phyloP scores from a whole-genome alignment of 2,113 vertebrate species.

The Ageneiosus marmoratus region DNA sequence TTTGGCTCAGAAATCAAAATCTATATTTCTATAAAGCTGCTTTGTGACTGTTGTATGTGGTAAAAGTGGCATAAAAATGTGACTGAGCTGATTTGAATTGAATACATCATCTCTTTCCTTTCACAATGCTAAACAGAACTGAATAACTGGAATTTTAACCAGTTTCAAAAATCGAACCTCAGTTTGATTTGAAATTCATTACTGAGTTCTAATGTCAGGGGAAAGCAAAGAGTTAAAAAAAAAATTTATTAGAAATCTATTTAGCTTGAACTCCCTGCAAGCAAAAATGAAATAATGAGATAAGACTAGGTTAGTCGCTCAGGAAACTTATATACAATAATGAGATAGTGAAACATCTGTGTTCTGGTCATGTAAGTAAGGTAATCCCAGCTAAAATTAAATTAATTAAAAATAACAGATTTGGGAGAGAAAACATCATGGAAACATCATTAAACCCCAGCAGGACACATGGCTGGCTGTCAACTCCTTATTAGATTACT shows the following conservation, averaged over 20 bases:
- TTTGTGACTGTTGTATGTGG: background rate
- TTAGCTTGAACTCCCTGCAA: background rate
- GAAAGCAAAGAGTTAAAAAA: background rate
- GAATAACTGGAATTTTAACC: background rate
- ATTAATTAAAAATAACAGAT: background rate
- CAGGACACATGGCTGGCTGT: background rate
- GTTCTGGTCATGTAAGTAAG: background rate
- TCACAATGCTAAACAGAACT: background rate
- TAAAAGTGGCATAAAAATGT: background rate
- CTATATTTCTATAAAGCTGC: background rate
- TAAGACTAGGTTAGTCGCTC: background rate
- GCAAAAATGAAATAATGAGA: background rate
- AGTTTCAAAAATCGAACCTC: background rate
- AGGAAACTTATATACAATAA: background rate
- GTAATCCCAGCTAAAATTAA: background rate
- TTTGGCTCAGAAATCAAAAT: background rate
- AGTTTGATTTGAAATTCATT: background rate
- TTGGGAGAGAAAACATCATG: background rate
- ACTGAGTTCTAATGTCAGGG: background rate
- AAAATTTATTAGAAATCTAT: slow-evolving; percentile 1
- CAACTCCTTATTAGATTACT: background rate
- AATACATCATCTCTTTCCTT: background rate
- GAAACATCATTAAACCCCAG: background rate
- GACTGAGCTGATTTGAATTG: background rate
- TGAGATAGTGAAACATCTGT: background rate